phyloP scores from a whole-genome alignment of 1,140 invertebrate genomes.

The Samia ricini region DNA sequence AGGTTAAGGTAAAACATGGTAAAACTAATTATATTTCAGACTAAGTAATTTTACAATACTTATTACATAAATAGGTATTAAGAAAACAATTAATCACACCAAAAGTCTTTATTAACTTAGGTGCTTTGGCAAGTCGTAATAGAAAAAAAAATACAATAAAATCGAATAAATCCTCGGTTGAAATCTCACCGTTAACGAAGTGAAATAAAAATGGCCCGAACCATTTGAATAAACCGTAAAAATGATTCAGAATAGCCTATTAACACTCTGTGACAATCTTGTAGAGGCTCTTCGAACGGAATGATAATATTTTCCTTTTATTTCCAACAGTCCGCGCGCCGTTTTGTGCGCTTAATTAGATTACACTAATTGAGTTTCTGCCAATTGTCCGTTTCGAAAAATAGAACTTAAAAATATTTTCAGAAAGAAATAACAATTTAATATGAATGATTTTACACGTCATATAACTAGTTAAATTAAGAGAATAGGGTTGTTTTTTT shows the following conservation, averaged over 20 bases:
- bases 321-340: slow-evolving; percentile 40
- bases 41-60: too few relatives aligned
- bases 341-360: slow-evolving; percentile 45
- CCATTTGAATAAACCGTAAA: slow-evolving; percentile 53
- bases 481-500: too few relatives aligned
- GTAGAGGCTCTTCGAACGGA: slow-evolving; percentile 36
- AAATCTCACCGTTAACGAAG: slow-evolving; percentile 50
- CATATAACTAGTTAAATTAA: too few relatives aligned
- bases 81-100: not conserved
- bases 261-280: slow-evolving; percentile 59
- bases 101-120: slow-evolving; percentile 4
- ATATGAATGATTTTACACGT: not conserved
- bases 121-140: slow-evolving; percentile 19
- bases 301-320: slow-evolving; percentile 63
- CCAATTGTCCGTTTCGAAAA: slow-evolving; percentile 33
- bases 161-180: slow-evolving; percentile 43
- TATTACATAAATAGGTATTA: too few relatives aligned
- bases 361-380: slow-evolving; percentile 42
- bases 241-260: slow-evolving; percentile 59
- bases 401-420: slow-evolving; percentile 15
- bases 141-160: slow-evolving; percentile 46
- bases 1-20: not conserved
- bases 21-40: not conserved
- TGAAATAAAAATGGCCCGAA: slow-evolving; percentile 53
- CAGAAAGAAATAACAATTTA: too few relatives aligned